Percentiles rank a stretch among this genome's conserved stretches.
Conservation (phyloP, 2,113 vertebrate genomes). For the Suricata suricatta region DNA sequence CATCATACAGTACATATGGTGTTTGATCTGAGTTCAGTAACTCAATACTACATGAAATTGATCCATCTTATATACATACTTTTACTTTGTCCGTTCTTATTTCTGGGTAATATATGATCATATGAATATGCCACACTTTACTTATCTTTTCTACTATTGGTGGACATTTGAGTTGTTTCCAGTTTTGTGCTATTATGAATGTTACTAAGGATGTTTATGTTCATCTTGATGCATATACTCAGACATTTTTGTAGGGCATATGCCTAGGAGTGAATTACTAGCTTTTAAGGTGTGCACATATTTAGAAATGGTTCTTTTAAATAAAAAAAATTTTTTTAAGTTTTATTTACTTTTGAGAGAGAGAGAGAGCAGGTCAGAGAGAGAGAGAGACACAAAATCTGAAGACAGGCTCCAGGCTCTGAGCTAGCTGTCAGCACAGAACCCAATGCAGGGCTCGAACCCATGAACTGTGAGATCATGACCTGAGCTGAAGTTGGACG, state of each 20-base stretch:
- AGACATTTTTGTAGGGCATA: not conserved
- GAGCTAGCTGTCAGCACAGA: too few species aligned
- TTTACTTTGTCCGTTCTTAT: not conserved
- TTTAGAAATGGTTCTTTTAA: not conserved
- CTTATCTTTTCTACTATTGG: not conserved
- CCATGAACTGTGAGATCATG: too few species aligned
- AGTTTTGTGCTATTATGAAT: not conserved
- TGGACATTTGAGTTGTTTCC: not conserved
- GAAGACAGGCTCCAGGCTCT: too few species aligned
- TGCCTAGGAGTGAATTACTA: not conserved
- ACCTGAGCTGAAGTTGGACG: too few species aligned
- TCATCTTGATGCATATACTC: not conserved
- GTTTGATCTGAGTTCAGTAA: not conserved
- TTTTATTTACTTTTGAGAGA: too few species aligned
- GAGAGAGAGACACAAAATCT: too few species aligned
- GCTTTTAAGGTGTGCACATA: not conserved
- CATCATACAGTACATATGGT: not conserved
- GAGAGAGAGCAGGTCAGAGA: too few species aligned
- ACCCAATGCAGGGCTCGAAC: too few species aligned
- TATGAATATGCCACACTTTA: not conserved
- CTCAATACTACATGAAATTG: not conserved
- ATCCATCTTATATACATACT: not conserved
- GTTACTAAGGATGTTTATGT: not conserved
- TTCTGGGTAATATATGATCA: not conserved
- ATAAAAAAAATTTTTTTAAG: too few species aligned